Percentiles rank a stretch among this genome's conserved stretches.
These are phyloP conservation scores for Alviniconcha strummeri DNA, from an alignment of 2,888 invertebrate genomes.

Conservation along the genomic window DNA sequence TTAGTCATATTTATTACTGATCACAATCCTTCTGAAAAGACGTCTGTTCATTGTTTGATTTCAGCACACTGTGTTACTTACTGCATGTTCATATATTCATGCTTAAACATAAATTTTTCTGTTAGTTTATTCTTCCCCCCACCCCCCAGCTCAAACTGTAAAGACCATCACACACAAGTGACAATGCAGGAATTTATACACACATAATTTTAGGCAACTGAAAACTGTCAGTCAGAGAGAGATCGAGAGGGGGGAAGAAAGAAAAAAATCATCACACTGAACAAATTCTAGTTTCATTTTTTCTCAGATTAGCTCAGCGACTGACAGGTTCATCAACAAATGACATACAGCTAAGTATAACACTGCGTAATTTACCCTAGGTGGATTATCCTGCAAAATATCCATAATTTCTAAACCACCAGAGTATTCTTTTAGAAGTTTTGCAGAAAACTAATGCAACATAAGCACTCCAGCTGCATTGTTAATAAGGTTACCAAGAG, in stretches of 20 bases:
- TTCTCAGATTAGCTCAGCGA: too few species aligned
- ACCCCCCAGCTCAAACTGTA: not conserved
- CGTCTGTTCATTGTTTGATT: too few species aligned
- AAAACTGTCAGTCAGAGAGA: not conserved
- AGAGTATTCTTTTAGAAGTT: not conserved
- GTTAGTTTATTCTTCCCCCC: too few species aligned
- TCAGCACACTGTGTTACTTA: too few species aligned
- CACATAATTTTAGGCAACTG: not conserved
- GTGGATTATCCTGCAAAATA: constrained; percentile 32
- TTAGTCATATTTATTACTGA: too few species aligned
- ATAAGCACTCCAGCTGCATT: too few species aligned
- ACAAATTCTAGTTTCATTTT: not conserved
- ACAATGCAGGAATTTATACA: not conserved
- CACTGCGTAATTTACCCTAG: not conserved
- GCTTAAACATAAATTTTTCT: too few species aligned
- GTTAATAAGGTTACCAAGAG: too few species aligned
- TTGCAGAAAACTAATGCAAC: not conserved
- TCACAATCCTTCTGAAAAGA: too few species aligned
- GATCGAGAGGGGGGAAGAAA: not conserved
- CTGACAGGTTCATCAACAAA: not conserved
- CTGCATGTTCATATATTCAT: too few species aligned
- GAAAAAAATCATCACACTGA: not conserved
- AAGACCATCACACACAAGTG: not conserved
- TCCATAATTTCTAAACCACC: not conserved
- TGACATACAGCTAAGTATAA: not conserved